A percentile compares a stretch with the other conserved stretches of the same genome.
These are phyloP conservation scores for Thamnophis elegans DNA, from an alignment of 2,797 vertebrate species.

Conservation along the genomic window DNA sequence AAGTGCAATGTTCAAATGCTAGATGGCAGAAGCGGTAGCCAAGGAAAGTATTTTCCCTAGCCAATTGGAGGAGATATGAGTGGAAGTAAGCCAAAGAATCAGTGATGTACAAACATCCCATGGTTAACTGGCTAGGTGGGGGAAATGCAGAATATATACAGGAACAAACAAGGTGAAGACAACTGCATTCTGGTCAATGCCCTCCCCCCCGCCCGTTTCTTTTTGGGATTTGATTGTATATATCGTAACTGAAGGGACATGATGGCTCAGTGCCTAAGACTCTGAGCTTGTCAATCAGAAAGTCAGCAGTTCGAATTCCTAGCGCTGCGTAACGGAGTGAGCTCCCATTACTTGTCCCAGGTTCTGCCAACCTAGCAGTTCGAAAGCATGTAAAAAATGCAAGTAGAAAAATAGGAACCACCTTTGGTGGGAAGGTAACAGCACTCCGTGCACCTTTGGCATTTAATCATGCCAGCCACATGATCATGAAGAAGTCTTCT, in stretches of 20 bases:
- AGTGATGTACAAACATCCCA: constrained; percentile 62
- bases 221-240: constrained; percentile 1
- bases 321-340: too few relatives aligned
- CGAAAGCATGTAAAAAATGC: too few relatives aligned
- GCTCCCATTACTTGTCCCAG: too few relatives aligned
- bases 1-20: constrained; percentile 68
- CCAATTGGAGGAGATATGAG: constrained; percentile 59
- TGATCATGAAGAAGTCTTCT: too few relatives aligned
- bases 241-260: neutral
- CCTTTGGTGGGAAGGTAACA: too few relatives aligned
- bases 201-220: neutral
- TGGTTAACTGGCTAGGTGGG: constrained; percentile 58
- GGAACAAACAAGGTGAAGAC: constrained; percentile 53
- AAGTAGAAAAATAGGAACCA: too few relatives aligned
- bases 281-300: too few relatives aligned
- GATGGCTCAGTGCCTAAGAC: too few relatives aligned
- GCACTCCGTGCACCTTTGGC: too few relatives aligned
- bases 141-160: constrained; percentile 52
- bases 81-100: constrained; percentile 52
- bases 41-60: constrained; percentile 66
- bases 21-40: constrained; percentile 71
- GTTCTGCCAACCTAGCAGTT: too few relatives aligned
- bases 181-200: constrained; percentile 38
- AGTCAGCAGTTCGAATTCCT: too few relatives aligned
- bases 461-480: too few relatives aligned